phyloP scores from a whole-genome alignment of 2,888 invertebrate species.

The Ennomos fuscantarius region DNA sequence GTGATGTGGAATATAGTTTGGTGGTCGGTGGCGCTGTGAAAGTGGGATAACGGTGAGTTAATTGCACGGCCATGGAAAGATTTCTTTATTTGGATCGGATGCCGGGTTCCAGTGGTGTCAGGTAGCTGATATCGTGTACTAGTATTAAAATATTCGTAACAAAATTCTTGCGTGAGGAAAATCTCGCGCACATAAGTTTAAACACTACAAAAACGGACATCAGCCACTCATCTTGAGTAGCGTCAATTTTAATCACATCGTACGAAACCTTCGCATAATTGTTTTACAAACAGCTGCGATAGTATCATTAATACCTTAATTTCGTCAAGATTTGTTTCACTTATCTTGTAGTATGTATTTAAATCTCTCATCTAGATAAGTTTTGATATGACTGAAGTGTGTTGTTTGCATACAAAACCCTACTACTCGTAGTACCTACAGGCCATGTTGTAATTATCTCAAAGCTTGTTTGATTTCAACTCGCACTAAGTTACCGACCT shows the following conservation, averaged over 20 bases:
- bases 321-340: too few species aligned
- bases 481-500: too few species aligned
- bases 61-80: constrained; percentile 54
- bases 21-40: constrained; percentile 48
- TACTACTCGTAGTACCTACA: too few species aligned
- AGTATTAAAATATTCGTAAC: constrained; percentile 28
- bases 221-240: not conserved
- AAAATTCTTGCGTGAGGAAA: constrained; percentile 18
- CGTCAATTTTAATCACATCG: constrained; percentile 14
- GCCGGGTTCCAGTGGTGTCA: constrained; percentile 67
- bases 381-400: too few species aligned
- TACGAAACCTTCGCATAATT: too few species aligned
- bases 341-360: too few species aligned
- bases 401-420: too few species aligned
- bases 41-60: constrained; percentile 67
- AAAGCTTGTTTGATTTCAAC: too few species aligned
- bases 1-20: constrained; percentile 62
- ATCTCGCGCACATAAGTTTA: constrained; percentile 11
- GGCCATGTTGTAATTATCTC: too few species aligned
- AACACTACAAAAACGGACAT: not conserved
- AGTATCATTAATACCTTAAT: too few species aligned
- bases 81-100: constrained; percentile 77
- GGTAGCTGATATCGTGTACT: constrained; percentile 54
- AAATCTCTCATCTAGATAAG: too few species aligned
- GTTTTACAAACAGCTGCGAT: too few species aligned